Conservation (phyloP, 2,113 vertebrate species). For the Alexandromys fortis region DNA sequence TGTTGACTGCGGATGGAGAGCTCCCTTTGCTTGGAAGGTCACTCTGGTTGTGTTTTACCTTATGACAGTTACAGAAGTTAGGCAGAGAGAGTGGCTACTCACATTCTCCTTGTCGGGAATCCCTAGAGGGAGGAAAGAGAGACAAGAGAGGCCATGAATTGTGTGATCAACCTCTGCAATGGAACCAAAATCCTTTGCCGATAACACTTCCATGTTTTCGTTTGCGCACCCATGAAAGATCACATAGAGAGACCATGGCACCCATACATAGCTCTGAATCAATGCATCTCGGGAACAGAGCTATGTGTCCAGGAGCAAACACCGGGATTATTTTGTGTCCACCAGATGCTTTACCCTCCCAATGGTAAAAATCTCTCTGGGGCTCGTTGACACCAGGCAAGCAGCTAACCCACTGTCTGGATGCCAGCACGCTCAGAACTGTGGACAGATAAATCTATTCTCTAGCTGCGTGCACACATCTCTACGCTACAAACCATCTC, state of each 20-base stretch:
- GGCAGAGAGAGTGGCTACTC: conserved; percentile 88
- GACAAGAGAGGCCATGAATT: conserved; percentile 71
- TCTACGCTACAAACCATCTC: neutral
- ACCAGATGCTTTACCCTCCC: neutral
- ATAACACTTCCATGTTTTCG: neutral
- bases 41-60: conserved; percentile 87
- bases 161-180: neutral
- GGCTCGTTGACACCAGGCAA: neutral
- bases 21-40: conserved; percentile 38
- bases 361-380: neutral
- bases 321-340: neutral
- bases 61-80: conserved; percentile 90
- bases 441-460: neutral
- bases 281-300: neutral
- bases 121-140: conserved; percentile 86
- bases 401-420: neutral
- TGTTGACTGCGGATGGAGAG: conserved; percentile 36
- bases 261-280: neutral
- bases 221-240: conserved; percentile 11
- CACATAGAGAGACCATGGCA: neutral
- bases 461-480: neutral
- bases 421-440: neutral
- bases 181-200: conserved; percentile 17
- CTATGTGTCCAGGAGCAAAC: neutral
- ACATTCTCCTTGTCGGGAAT: conserved; percentile 96